These are phyloP conservation scores for Prionailurus bengalensis DNA, from an alignment of 2,113 vertebrate species.

Conservation along the genomic window DNA sequence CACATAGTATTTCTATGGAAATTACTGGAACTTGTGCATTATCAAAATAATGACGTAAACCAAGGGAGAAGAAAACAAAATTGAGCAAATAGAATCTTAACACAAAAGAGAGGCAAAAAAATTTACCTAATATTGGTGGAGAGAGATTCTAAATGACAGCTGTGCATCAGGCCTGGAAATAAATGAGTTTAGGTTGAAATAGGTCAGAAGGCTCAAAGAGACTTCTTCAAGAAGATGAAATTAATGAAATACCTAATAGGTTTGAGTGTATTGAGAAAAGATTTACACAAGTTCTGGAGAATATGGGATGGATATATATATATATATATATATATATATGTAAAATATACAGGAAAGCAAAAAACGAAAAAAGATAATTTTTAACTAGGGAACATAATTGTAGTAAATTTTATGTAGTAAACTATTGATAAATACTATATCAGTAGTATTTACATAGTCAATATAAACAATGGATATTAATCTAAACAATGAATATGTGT, in stretches of 20 bases:
- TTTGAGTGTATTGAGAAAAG: neutral
- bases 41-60: slow-evolving; percentile 29
- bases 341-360: neutral
- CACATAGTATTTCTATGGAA: neutral
- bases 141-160: neutral
- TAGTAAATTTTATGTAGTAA: neutral
- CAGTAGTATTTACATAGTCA: neutral
- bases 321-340: neutral
- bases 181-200: neutral
- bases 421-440: neutral
- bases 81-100: neutral
- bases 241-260: neutral
- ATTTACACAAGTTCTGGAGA: slow-evolving; percentile 23
- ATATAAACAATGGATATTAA: neutral
- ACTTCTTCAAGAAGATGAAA: neutral
- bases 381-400: neutral
- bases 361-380: neutral
- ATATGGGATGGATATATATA: neutral
- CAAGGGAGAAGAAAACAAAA: neutral
- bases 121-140: neutral
- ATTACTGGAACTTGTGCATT: neutral
- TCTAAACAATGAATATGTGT: neutral
- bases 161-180: neutral
- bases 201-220: neutral
- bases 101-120: neutral